These are phyloP conservation scores for Trogon melanurus DNA, from an alignment of 2,113 vertebrate genomes.

Conservation along the genomic window DNA sequence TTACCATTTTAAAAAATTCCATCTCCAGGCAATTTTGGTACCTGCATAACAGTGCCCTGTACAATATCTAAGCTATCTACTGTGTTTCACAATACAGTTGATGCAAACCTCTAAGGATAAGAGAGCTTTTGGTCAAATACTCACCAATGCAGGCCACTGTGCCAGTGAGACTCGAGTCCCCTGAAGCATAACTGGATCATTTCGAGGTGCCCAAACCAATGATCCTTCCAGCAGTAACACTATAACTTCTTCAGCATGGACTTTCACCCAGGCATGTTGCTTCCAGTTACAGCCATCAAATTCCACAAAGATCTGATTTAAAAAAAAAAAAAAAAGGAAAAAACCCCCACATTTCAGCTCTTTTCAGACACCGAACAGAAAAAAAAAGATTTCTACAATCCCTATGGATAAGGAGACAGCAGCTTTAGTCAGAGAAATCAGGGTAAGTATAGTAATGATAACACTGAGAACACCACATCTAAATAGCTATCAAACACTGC, in stretches of 20 bases:
- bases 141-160: conserved; percentile 94
- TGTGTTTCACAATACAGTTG: background rate
- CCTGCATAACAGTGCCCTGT: background rate
- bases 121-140: conserved; percentile 49
- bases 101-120: background rate
- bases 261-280: conserved; percentile 92
- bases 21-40: background rate
- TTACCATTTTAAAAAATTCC: background rate
- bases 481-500: background rate
- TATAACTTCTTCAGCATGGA: conserved; percentile 92
- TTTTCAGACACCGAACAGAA: background rate
- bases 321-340: background rate
- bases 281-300: conserved; percentile 90
- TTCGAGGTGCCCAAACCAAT: conserved; percentile 89
- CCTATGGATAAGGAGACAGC: background rate
- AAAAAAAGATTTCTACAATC: background rate
- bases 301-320: conserved; percentile 91
- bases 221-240: conserved; percentile 91
- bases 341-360: background rate
- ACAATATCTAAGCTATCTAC: background rate
- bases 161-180: conserved; percentile 72
- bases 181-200: conserved; percentile 75
- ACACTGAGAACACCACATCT: background rate
- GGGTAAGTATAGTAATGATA: background rate
- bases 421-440: background rate